Base-by-base conservation (phyloP, 2,797 vertebrate species). In the Esox lucius region DNA sequence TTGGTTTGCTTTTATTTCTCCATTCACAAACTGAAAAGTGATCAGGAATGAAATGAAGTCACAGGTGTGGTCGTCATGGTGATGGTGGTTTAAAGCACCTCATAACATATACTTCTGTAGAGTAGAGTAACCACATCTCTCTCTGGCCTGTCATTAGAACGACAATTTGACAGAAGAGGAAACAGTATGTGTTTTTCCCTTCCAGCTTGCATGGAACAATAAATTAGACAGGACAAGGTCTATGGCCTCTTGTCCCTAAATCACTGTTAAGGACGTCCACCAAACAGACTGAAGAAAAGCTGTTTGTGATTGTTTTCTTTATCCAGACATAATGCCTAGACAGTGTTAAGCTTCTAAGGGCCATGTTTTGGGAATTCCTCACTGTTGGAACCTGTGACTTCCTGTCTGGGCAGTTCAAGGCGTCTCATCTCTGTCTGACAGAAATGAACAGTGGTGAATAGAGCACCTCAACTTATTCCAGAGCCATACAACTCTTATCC, bases 341-440 rank as follows among this genome's bases (percentile, higher is more conserved):
- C 70, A 71, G 42, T 70, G 51, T n/a, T 83, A 85, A 82, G 68
- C 77, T 73, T 85, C 81, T 28, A 75, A 74, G 75, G 68, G 53
- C 73, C 19, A 5, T 74, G 76, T 68, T 66, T 83, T 79, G 77
- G 78, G 81, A 85, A 86, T 75, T 79, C 74, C 81, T 83, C 79
- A 68, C 77, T 71, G 59, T 72, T 83, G 79, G 77, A 33, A 49
- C 75, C 75, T 39, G 46, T 76, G 85, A 83, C 80, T 87, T 85
- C 22, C 62, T 84, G 79, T 86, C 80, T 74, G 81, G 78, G 75
- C 81, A 42, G 82, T 87, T 89, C 87, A 88, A 82, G 80, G 84
- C 85, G 74, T 81, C 87, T 91, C 90, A 90, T 90, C 89, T 80
- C 84, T 78, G 78, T 76, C 84, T 83, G 79, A 87, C 89, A 91